A percentile compares a stretch with the other conserved stretches of the same genome.
Evolutionary conservation across 2,113 vertebrate species (phyloP).

Genomic region (Menura novaehollandiae): DNA sequence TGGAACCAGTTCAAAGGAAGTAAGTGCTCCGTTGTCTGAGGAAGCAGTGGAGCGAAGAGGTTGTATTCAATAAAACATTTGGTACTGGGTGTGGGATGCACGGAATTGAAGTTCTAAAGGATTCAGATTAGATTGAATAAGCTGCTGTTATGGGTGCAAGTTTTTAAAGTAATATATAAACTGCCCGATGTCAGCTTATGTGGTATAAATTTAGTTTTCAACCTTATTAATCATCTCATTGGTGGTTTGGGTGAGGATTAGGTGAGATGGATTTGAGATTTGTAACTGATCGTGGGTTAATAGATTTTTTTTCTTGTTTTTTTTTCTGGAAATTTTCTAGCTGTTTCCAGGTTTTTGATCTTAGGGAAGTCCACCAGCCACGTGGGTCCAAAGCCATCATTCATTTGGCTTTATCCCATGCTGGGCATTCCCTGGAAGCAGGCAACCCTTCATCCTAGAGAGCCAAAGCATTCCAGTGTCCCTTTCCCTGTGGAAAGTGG

Average conservation of each 20-base stretch:
- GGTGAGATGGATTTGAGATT: not conserved
- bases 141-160: not conserved
- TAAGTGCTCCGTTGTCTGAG: not conserved
- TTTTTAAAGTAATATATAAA: not conserved
- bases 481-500: not conserved
- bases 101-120: not conserved
- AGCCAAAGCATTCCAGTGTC: not conserved
- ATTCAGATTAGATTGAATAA: not conserved
- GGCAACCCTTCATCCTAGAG: accelerated
- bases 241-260: not conserved
- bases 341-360: not conserved
- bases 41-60: not conserved
- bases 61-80: not conserved
- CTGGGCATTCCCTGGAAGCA: not conserved
- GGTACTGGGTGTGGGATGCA: not conserved
- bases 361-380: not conserved
- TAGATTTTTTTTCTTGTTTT: no score
- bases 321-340: not conserved
- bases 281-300: not conserved
- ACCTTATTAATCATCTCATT: not conserved
- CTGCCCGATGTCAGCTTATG: not conserved
- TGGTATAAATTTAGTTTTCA: not conserved
- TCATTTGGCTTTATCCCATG: accelerated
- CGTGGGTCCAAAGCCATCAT: not conserved
- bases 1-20: not conserved